Percentiles rank a stretch among this genome's conserved stretches.
phyloP scores from a whole-genome alignment of 2,797 vertebrate genomes.

The Amblyopsis hoosieri region DNA sequence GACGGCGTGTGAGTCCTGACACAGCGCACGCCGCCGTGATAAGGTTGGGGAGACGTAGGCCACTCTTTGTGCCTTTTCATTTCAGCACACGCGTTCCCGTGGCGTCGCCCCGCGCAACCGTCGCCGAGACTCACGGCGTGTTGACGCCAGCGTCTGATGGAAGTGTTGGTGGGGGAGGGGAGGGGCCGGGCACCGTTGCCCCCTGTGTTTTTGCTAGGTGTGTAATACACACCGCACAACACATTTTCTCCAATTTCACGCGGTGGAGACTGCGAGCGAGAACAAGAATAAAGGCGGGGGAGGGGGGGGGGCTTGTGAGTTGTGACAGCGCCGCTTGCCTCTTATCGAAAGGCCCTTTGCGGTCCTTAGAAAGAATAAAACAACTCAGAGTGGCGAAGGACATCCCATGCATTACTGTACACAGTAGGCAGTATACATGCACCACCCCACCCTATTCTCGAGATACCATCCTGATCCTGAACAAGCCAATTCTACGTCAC shows the following conservation, averaged over 20 bases:
- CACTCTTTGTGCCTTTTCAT: constrained; percentile 8
- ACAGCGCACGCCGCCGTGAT: constrained; percentile 35
- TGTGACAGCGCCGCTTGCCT: too few relatives aligned
- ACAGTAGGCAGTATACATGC: too few relatives aligned
- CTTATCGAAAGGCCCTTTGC: too few relatives aligned
- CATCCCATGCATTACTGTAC: too few relatives aligned
- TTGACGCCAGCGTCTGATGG: constrained; percentile 10
- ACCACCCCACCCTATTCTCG: too few relatives aligned
- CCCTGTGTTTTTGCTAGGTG: background rate
- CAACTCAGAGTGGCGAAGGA: too few relatives aligned
- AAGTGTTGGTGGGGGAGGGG: background rate
- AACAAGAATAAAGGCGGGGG: background rate
- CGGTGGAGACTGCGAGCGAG: background rate
- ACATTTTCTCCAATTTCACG: constrained; percentile 18
- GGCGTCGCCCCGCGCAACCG: constrained; percentile 7
- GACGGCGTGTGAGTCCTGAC: constrained; percentile 58
- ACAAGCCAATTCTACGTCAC: too few relatives aligned
- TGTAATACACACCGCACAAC: constrained; percentile 14
- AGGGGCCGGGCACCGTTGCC: background rate
- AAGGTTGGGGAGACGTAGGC: constrained; percentile 13
- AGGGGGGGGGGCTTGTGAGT: too few relatives aligned
- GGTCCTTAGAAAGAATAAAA: too few relatives aligned
- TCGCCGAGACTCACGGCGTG: background rate
- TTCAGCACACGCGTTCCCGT: constrained; percentile 20
- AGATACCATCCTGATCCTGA: too few relatives aligned